These are phyloP conservation scores for Prunella himalayana DNA, from an alignment of 2,113 vertebrate genomes.

Conservation along the genomic window DNA sequence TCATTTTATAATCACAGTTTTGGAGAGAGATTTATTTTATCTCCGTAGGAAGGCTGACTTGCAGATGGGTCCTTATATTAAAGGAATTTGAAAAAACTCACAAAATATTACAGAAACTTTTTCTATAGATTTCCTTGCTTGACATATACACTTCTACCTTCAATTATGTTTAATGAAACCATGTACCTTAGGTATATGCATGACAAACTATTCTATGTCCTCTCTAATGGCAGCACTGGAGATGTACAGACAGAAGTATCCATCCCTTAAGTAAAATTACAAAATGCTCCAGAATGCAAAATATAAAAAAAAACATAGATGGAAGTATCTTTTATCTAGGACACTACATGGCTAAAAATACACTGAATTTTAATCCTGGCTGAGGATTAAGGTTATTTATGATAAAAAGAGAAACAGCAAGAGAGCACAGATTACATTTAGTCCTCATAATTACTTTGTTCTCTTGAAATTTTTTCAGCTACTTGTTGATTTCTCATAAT, in stretches of 20 bases:
- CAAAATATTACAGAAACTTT: background rate
- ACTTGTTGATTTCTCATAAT: background rate
- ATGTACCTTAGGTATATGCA: background rate
- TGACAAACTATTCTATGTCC: background rate
- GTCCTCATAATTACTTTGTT: slow-evolving; percentile 72
- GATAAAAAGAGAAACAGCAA: slow-evolving; percentile 57
- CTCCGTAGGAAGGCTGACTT: background rate
- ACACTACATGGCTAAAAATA: slow-evolving; percentile 75
- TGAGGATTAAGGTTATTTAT: slow-evolving; percentile 84
- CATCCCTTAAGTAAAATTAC: background rate
- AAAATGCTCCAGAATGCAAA: background rate
- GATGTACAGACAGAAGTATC: background rate
- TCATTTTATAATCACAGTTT: background rate
- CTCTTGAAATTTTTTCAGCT: background rate
- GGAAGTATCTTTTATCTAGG: slow-evolving; percentile 71
- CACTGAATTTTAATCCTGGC: slow-evolving; percentile 80
- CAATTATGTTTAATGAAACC: background rate
- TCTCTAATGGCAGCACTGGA: background rate
- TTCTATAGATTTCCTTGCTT: background rate
- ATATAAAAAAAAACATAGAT: slow-evolving; percentile 13
- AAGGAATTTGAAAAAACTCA: background rate
- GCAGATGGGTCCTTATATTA: background rate
- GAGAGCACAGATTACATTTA: slow-evolving; percentile 75
- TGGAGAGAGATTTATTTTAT: background rate
- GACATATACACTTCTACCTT: background rate